A percentile compares a stretch with the other conserved stretches of the same genome.
Conservation (phyloP, 2,888 invertebrate genomes). For the Parelbella ahira region DNA sequence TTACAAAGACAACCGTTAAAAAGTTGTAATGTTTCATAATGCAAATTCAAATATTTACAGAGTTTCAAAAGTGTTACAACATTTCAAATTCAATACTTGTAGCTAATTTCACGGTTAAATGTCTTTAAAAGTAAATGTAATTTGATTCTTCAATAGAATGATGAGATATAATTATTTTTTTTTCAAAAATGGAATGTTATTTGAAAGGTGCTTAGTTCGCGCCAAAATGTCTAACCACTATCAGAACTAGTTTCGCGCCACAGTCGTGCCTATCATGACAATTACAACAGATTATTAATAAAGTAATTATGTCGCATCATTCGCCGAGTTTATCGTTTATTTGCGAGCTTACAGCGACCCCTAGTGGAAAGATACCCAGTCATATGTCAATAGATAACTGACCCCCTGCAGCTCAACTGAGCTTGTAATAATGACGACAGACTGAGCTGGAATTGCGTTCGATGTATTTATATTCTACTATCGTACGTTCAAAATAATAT, state of each 20-base stretch:
- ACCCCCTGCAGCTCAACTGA: constrained; percentile 56
- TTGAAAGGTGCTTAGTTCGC: constrained; percentile 1
- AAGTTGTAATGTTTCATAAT: too few relatives aligned
- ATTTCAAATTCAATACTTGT: too few relatives aligned
- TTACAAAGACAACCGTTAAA: too few relatives aligned
- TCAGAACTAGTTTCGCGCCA: constrained; percentile 9
- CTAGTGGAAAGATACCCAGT: constrained; percentile 64
- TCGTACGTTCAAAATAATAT: constrained; percentile 2
- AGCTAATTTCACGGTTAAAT: too few relatives aligned
- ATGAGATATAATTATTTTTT: too few relatives aligned
- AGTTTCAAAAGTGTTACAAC: too few relatives aligned
- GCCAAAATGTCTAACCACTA: too few relatives aligned
- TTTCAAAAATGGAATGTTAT: too few relatives aligned
- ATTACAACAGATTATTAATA: constrained; percentile 23
- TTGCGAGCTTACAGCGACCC: constrained; percentile 48
- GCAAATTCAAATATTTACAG: too few relatives aligned
- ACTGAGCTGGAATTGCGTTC: constrained; percentile 40
- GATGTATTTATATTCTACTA: constrained; percentile 6
- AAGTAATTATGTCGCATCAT: constrained; percentile 34
- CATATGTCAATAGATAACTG: constrained; percentile 58
- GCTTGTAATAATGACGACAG: constrained; percentile 53
- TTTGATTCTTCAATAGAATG: too few relatives aligned
- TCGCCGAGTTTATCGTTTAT: constrained; percentile 46
- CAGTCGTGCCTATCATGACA: constrained; percentile 9
- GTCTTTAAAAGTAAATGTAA: too few relatives aligned